phyloP scores from a whole-genome alignment of 64 coral and sea anemone species.

The Pocillopora damicornis region DNA sequence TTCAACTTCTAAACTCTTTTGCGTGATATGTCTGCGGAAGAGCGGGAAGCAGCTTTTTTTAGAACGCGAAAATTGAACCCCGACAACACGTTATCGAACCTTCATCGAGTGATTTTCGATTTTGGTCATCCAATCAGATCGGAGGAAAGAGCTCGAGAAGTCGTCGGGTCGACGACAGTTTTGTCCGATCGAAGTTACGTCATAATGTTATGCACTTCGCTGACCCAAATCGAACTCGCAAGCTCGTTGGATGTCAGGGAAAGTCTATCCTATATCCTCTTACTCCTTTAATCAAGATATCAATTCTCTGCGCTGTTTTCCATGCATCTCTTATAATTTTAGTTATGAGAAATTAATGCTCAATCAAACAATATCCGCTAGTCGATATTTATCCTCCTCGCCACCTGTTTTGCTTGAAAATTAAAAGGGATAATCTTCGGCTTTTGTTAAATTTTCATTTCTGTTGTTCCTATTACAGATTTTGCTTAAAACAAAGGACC shows the following conservation, averaged over 20 bases:
- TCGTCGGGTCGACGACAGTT: background rate
- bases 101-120: background rate
- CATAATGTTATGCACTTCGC: background rate
- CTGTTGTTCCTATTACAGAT: slow-evolving; percentile 52
- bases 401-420: too few species aligned
- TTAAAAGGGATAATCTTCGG: background rate
- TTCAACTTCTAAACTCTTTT: too few species aligned
- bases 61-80: background rate
- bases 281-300: too few species aligned
- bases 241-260: too few species aligned
- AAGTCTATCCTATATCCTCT: too few species aligned
- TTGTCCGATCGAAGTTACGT: background rate
- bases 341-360: too few species aligned
- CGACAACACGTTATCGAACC: background rate
- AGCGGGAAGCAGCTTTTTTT: background rate
- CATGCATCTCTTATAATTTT: too few species aligned
- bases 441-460: background rate
- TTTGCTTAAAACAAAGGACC: slow-evolving; percentile 97
- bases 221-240: background rate
- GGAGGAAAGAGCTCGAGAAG: background rate
- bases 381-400: too few species aligned
- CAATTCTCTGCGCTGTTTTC: too few species aligned
- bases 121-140: background rate
- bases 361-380: too few species aligned
- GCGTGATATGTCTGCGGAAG: background rate